Percentiles rank a stretch among this genome's conserved stretches.
Evolutionary conservation across 2,888 invertebrate species (phyloP).

Genomic region (Drosophila testacea): DNA sequence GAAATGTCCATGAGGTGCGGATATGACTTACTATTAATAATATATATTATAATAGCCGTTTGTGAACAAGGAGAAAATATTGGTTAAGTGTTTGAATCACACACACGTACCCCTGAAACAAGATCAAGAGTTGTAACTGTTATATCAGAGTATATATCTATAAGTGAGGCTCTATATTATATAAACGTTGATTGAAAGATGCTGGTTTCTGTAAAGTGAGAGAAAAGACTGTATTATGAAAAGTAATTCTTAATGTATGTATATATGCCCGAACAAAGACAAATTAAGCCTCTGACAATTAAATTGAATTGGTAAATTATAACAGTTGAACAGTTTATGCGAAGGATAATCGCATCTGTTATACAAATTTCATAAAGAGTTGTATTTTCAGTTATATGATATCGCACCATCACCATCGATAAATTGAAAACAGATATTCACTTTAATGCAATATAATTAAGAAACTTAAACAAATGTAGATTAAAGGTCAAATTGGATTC

Average conservation of each 20-base stretch:
- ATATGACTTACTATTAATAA: neutral
- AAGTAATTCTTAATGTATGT: neutral
- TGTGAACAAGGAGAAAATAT: neutral
- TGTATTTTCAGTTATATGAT: neutral
- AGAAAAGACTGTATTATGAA: neutral
- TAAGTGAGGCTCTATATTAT: constrained; percentile 3
- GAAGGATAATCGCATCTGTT: constrained; percentile 2
- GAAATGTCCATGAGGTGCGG: neutral
- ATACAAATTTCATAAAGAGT: neutral
- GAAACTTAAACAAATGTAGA: neutral
- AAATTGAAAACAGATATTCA: neutral
- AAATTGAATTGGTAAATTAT: constrained; percentile 7
- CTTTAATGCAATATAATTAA: neutral
- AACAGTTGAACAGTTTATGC: neutral
- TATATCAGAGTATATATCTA: neutral
- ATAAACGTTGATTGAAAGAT: neutral
- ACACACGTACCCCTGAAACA: constrained; percentile 4
- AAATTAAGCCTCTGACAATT: neutral
- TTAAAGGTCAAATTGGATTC: neutral
- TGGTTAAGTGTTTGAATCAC: neutral
- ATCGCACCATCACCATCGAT: neutral
- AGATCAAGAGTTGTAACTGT: constrained; percentile 2
- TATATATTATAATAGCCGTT: neutral
- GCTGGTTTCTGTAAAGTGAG: neutral
- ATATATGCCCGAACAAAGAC: neutral